Evolutionary conservation across 2,888 invertebrate species (phyloP).

Genomic region (Pinctada fucata): DNA sequence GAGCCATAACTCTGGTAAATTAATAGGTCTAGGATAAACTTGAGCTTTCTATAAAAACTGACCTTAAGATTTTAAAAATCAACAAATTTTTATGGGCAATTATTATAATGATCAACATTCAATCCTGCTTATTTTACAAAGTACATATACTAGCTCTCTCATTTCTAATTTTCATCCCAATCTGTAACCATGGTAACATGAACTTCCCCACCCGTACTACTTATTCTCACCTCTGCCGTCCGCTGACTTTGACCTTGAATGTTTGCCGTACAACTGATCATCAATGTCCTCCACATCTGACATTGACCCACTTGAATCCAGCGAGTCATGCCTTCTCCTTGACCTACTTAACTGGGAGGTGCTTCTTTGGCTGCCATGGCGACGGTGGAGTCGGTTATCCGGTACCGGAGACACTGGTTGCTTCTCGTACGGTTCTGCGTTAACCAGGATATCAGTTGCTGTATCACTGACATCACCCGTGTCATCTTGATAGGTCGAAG

Average conservation of each 20-base stretch:
- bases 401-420: conserved; percentile 30
- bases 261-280: conserved; percentile 47
- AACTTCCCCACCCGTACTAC: too few species aligned
- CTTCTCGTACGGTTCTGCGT: conserved; percentile 50
- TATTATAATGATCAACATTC: too few species aligned
- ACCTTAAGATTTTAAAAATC: too few species aligned
- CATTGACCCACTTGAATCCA: conserved; percentile 59
- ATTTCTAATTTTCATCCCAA: too few species aligned
- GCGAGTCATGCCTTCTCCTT: conserved; percentile 51
- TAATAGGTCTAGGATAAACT: too few species aligned
- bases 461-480: conserved; percentile 66
- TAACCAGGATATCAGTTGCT: conserved; percentile 66
- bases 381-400: conserved; percentile 18
- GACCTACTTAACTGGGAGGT: conserved; percentile 14
- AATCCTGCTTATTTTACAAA: too few species aligned
- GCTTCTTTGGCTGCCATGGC: neutral
- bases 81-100: too few species aligned
- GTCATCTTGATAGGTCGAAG: conserved; percentile 45
- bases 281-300: conserved; percentile 61
- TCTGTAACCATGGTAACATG: too few species aligned
- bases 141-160: too few species aligned
- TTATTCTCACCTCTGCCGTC: conserved; percentile 51
- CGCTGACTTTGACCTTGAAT: conserved; percentile 63
- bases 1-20: too few species aligned
- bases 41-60: too few species aligned